These are phyloP conservation scores for Rallus limicola DNA, from an alignment of 2,113 vertebrate species.

Conservation along the genomic window DNA sequence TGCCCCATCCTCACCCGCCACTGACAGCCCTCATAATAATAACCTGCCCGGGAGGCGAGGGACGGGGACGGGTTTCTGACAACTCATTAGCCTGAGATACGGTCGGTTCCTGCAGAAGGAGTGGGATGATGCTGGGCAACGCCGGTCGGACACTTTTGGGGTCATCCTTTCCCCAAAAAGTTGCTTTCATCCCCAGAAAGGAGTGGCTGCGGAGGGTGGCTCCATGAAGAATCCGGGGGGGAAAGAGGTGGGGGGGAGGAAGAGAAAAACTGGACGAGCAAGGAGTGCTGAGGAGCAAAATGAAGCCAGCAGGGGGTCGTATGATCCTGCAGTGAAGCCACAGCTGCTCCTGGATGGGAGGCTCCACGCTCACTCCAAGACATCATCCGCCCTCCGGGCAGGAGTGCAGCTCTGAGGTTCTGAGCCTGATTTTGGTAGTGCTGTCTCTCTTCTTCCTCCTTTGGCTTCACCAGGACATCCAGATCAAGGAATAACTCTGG, in stretches of 20 bases:
- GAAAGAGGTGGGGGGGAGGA: neutral
- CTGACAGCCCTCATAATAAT: constrained; percentile 78
- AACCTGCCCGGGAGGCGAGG: constrained; percentile 65
- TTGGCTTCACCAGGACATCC: neutral
- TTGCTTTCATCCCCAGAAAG: neutral
- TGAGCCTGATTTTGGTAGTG: neutral
- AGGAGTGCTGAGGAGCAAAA: constrained; percentile 26
- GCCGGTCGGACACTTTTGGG: neutral
- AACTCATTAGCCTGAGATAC: constrained; percentile 66
- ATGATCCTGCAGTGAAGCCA: constrained; percentile 15
- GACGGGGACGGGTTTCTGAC: constrained; percentile 39
- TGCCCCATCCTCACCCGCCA: constrained; percentile 68
- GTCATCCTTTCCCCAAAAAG: neutral
- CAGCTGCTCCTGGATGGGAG: neutral
- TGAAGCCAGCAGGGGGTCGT: constrained; percentile 18
- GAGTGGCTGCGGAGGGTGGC: neutral
- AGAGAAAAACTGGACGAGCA: neutral
- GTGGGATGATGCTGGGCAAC: neutral
- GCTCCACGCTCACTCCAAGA: neutral
- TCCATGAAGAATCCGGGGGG: neutral
- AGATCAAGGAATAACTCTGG: neutral
- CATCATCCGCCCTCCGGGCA: accelerated
- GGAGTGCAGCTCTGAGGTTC: neutral
- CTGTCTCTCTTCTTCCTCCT: neutral
- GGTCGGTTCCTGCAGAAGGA: neutral